Percentiles rank a stretch among this genome's conserved stretches.
Conservation (phyloP, 2,797 vertebrate genomes). For the Ctenochaetus hawaiiensis region DNA sequence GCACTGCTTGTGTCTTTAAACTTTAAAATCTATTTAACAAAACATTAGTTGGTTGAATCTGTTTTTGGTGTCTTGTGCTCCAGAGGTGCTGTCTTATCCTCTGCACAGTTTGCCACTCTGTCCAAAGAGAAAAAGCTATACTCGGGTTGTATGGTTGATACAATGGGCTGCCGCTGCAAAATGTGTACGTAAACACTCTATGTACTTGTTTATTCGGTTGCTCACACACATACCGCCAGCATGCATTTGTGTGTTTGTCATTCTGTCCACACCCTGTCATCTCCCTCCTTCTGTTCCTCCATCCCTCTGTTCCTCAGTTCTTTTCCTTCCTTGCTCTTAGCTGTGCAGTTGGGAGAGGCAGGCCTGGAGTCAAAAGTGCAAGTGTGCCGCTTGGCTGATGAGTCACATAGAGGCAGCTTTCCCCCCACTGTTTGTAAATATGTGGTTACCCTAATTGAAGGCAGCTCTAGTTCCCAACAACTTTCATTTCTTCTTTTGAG, state of each 20-base stretch:
- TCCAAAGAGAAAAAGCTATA: too few species aligned
- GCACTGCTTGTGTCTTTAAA: too few species aligned
- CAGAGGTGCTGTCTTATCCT: too few species aligned
- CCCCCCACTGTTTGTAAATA: slow-evolving; percentile 84
- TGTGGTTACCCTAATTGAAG: slow-evolving; percentile 85
- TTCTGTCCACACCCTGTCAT: slow-evolving; percentile 77
- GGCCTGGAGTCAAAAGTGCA: slow-evolving; percentile 83
- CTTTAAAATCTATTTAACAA: too few species aligned
- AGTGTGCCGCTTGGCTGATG: slow-evolving; percentile 81
- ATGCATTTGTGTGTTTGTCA: slow-evolving; percentile 71
- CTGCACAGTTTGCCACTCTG: too few species aligned
- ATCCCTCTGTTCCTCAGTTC: slow-evolving; percentile 62
- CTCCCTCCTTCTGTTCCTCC: slow-evolving; percentile 45
- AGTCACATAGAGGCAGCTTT: slow-evolving; percentile 79
- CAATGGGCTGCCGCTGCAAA: too few species aligned
- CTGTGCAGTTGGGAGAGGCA: slow-evolving; percentile 65
- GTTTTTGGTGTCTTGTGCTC: too few species aligned
- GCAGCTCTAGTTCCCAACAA: slow-evolving; percentile 81
- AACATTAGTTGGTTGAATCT: too few species aligned
- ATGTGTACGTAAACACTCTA: too few species aligned
- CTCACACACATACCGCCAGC: slow-evolving; percentile 67
- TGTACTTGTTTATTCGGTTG: slow-evolving; percentile 75
- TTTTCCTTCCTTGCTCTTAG: slow-evolving; percentile 46
- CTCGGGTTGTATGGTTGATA: too few species aligned
- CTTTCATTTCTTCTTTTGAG: slow-evolving; percentile 74